A percentile compares a stretch with the other conserved stretches of the same genome.
Conservation (phyloP, 92 coral and sea anemone genomes). For the Palythoa heliodiscus region DNA sequence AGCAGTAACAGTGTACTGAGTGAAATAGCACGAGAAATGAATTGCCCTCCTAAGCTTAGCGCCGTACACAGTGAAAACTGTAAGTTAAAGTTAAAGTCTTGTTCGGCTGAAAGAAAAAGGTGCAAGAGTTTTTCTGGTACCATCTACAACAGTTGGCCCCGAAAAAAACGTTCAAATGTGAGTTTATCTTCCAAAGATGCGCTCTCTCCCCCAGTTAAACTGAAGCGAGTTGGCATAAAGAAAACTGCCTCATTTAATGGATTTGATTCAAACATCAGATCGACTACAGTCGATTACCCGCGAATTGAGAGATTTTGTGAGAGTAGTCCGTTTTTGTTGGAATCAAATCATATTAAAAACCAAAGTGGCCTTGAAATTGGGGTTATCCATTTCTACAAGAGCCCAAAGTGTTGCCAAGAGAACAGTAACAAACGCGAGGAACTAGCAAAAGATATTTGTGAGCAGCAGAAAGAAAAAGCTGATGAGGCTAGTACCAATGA, state of each 20-base stretch:
- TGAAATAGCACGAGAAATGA: slow-evolving; percentile 76
- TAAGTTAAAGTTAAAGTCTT: too few relatives aligned
- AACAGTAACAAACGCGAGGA: background rate
- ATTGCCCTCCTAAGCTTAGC: slow-evolving; percentile 48
- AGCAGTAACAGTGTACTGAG: slow-evolving; percentile 57
- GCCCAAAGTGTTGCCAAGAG: slow-evolving; percentile 58
- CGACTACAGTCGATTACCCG: slow-evolving; percentile 19
- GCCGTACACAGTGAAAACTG: slow-evolving; percentile 43
- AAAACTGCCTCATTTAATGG: slow-evolving; percentile 90
- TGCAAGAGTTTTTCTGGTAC: slow-evolving; percentile 68
- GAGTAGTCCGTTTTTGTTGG: slow-evolving; percentile 65
- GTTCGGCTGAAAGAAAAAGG: slow-evolving; percentile 8
- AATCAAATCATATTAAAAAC: slow-evolving; percentile 70
- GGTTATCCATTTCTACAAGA: slow-evolving; percentile 86
- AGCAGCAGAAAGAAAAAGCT: background rate
- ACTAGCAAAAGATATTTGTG: background rate
- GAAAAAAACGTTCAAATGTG: slow-evolving; percentile 58
- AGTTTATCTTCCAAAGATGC: slow-evolving; percentile 35
- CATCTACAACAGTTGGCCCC: slow-evolving; percentile 73
- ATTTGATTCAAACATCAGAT: slow-evolving; percentile 62
- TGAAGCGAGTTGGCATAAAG: slow-evolving; percentile 61
- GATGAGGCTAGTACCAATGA: slow-evolving; percentile 5
- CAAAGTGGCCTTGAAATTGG: slow-evolving; percentile 85
- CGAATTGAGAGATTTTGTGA: slow-evolving; percentile 24
- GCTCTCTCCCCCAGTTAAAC: slow-evolving; percentile 82